Evolutionary conservation across 2,888 invertebrate species (phyloP), one percentile per base, ranked within the genome.

Genomic region (Drosophila ustulata): DNA sequence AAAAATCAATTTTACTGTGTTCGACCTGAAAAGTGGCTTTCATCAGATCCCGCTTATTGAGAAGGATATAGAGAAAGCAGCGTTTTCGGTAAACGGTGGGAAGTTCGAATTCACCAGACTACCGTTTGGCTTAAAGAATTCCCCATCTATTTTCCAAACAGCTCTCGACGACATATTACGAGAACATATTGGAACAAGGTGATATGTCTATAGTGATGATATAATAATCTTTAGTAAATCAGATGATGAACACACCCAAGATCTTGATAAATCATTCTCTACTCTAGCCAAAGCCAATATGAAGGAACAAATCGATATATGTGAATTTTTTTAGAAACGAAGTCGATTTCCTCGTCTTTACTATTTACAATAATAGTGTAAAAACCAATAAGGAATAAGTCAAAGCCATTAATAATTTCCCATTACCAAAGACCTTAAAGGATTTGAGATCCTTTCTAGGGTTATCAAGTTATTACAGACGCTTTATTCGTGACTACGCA

Each of bases 141-240:
- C 58, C 6, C 63, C 59, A 0, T 32, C 51, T 1, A 67, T 58
- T 9, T 67, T 71, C 5, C 49, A 66, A 34, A 49, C 50, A 25
- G 46, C 64, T 2, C 30, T 73, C 4, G 66, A 74, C 32, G 61
- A 74, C 8, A 66, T 74, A 4, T 43, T 74, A 9, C 25, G 39
- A 7, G 61, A 67, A 30, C 30, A 30, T 25, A 13, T 28, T 1
- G 52, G 7, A 2, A 45, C 23, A 3, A 45, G 4, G 11, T 55
- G 34, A 4, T 25, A 55, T 11, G 45, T n/a, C 9, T 55, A 55
- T 45, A 55, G 45, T 4, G 45, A 55, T 13, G 45, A 45, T 43
- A 45, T 55, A 2, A 32, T 43, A 8, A 30, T 32, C n/a, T 55
- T 55, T 7, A 55, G 55, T 7, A 18, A 45, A 45, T 49, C 49